These are phyloP conservation scores for Patella pellucida DNA, from an alignment of 2,888 invertebrate species.

Conservation along the genomic window DNA sequence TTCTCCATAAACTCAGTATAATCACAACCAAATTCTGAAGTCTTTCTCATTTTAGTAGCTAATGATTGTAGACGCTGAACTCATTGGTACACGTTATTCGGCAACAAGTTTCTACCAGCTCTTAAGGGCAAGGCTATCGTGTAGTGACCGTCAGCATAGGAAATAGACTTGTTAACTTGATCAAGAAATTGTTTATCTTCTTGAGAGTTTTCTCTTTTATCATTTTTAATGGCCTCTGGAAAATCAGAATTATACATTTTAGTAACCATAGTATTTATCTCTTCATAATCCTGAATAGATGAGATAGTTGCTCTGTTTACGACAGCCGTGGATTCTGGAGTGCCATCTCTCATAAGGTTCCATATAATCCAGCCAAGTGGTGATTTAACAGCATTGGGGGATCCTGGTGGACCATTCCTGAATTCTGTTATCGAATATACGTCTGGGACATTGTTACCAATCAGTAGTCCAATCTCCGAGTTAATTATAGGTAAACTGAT, in stretches of 20 bases:
- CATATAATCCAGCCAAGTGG: slow-evolving; percentile 28
- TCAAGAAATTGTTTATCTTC: slow-evolving; percentile 61
- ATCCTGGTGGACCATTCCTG: neutral
- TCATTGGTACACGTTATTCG: slow-evolving; percentile 4
- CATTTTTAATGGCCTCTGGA: slow-evolving; percentile 76
- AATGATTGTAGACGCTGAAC: neutral
- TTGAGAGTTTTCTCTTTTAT: slow-evolving; percentile 86
- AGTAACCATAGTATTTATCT: slow-evolving; percentile 87
- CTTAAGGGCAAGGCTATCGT: slow-evolving; percentile 25
- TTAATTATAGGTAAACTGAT: neutral
- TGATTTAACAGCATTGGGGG: slow-evolving; percentile 25
- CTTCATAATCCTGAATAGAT: slow-evolving; percentile 70
- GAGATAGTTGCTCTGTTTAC: neutral
- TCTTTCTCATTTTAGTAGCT: slow-evolving; percentile 14
- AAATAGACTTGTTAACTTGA: slow-evolving; percentile 16
- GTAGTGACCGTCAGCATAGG: slow-evolving; percentile 17
- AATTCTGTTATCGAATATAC: neutral
- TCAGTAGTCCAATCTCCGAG: neutral
- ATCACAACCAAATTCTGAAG: slow-evolving; percentile 1
- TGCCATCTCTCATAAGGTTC: slow-evolving; percentile 15
- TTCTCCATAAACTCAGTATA: slow-evolving; percentile 22
- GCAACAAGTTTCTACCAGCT: neutral
- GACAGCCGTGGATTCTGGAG: neutral
- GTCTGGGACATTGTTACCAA: slow-evolving; percentile 13
- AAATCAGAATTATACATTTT: slow-evolving; percentile 69